These are phyloP conservation scores for Pseudoatta argentina DNA, from an alignment of 1,140 invertebrate genomes.

Conservation along the genomic window DNA sequence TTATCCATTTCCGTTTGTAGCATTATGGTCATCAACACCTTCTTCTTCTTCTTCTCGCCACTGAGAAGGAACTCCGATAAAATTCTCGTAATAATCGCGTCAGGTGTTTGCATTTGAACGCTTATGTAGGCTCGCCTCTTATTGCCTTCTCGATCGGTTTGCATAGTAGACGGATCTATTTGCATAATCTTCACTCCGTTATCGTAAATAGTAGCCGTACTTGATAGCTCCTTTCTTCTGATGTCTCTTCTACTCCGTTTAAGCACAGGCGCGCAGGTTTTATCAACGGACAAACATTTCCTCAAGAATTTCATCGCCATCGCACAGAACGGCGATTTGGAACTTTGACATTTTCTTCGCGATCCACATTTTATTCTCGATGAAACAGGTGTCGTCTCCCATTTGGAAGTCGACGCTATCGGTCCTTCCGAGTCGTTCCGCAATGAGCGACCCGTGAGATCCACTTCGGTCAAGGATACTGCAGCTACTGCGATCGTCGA, in stretches of 20 bases:
- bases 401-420: constrained; percentile 31
- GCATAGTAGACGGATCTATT: constrained; percentile 16
- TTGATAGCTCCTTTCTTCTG: neutral
- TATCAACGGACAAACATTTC: neutral
- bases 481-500: neutral
- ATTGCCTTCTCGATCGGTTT: constrained; percentile 28
- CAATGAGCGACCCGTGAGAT: neutral
- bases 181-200: constrained; percentile 54
- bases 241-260: neutral
- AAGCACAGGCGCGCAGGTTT: neutral
- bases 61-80: constrained; percentile 60
- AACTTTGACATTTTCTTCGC: neutral
- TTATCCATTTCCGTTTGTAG: constrained; percentile 37
- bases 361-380: neutral
- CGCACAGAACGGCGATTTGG: neutral
- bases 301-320: constrained; percentile 19
- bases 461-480: neutral
- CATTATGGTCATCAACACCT: constrained; percentile 63
- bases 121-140: constrained; percentile 33
- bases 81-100: constrained; percentile 62
- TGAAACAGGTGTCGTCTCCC: neutral
- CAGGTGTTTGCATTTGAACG: constrained; percentile 65
- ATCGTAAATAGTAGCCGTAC: neutral
- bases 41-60: constrained; percentile 28
- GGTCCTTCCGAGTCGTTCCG: neutral